Evolutionary conservation across 2,797 vertebrate species (phyloP), one percentile per base, ranked within the genome.

Genomic region (Molossus molossus): DNA sequence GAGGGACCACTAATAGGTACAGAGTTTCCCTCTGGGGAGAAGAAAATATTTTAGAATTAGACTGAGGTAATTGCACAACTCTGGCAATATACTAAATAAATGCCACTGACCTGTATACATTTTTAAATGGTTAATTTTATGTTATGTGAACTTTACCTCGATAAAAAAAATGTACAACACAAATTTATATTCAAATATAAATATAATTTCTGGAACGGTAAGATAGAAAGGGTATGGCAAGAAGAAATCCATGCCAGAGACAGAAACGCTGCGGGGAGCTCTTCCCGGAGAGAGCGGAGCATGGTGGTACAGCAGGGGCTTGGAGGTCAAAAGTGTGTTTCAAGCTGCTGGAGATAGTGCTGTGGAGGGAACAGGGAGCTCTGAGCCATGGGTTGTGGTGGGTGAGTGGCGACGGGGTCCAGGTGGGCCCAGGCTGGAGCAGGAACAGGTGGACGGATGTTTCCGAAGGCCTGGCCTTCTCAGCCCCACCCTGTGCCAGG

Each of bases 331-430:
- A 27, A 4, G 25, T 33, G 9, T 3, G 8, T 40, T 73, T 33
- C 27, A 21, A 40, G 53, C 57, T 4, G 6, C 5, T 0, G 17
- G 23, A 14, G 37, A 18, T 14, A 17, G 6, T 1, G 6, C 1
- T 1, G 40, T 5, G 2, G 37, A 67, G 73, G 25, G 40, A 5
- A 21, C 11, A 40, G 50, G n/a, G 73, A 6, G 37, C 9, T 45
- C 64, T 37, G 81, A 40, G 29, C 9, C 40, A 17, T 0, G 21
- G 23, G 65, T 0, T 55, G 55, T 29, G 67, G 60, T 1, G 18
- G 10, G 23, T 21, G 23, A 25, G 60, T 3, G 5, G 7, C 27
- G 40, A 18, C 2, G 18, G 75, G 12, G 67, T 18, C 58, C n/a
- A 25, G 3, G 53, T 6, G 73, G 90, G 72, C 13, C 0, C 27